A percentile compares a stretch with the other conserved stretches of the same genome.
These are phyloP conservation scores for Phoeniculus purpureus DNA, from an alignment of 2,797 vertebrate species.

Conservation along the genomic window DNA sequence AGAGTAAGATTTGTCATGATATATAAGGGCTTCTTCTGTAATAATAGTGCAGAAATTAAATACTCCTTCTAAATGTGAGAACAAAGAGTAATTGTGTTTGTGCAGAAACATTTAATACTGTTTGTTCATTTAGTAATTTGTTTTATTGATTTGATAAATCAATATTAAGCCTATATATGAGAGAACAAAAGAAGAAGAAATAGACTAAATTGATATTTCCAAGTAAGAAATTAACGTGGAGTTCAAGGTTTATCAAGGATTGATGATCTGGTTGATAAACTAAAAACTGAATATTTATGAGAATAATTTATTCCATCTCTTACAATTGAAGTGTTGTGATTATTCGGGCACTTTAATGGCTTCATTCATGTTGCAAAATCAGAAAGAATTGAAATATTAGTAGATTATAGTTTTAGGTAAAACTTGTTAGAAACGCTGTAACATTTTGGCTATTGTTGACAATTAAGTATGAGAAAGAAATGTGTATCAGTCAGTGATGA, in stretches of 20 bases:
- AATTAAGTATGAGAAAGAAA: background rate
- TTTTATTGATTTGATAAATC: background rate
- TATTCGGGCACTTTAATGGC: background rate
- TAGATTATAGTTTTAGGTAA: background rate
- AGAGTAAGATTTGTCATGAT: background rate
- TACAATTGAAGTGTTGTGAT: background rate
- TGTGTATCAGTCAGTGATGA: background rate
- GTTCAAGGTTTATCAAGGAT: background rate
- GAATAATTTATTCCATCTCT: background rate
- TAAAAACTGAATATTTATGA: background rate
- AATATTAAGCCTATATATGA: background rate
- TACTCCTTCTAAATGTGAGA: background rate
- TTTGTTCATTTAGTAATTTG: background rate
- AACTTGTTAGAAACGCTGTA: background rate
- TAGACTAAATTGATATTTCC: background rate
- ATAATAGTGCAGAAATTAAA: background rate
- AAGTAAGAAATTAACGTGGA: background rate
- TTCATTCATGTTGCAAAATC: background rate
- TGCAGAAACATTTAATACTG: background rate
- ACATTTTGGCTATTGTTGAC: background rate
- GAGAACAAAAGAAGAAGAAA: background rate
- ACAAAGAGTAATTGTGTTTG: background rate
- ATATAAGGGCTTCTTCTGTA: background rate
- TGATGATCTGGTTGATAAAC: background rate
- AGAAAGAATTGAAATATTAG: background rate